Conservation (phyloP, 2,797 vertebrate genomes). For the Alectoris magna region DNA sequence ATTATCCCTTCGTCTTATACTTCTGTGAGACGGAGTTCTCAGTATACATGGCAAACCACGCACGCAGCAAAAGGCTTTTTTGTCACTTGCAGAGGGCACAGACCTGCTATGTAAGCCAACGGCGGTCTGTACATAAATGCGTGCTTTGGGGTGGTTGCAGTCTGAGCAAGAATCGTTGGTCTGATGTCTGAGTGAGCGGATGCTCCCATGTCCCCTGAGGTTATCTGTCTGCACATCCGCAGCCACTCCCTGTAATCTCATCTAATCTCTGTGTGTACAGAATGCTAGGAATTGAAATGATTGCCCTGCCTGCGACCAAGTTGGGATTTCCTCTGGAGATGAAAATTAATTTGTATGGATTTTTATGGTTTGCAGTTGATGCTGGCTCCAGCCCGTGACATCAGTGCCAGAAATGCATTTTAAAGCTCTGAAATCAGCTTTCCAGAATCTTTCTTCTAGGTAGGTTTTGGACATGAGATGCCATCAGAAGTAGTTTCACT, state of each 20-base stretch:
- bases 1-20: neutral
- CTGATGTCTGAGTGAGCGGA: neutral
- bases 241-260: constrained; percentile 25
- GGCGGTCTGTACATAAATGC: neutral
- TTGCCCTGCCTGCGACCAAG: constrained; percentile 10
- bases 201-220: neutral
- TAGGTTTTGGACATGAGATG: neutral
- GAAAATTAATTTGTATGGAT: constrained; percentile 39
- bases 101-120: neutral
- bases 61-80: neutral
- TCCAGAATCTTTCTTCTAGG: neutral
- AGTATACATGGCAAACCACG: neutral
- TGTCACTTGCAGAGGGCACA: neutral
- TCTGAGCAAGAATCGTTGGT: neutral
- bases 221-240: neutral
- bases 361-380: constrained; percentile 28
- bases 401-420: neutral
- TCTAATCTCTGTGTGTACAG: constrained; percentile 8
- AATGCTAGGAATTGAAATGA: constrained; percentile 12
- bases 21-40: neutral
- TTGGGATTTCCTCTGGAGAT: constrained; percentile 43
- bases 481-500: neutral
- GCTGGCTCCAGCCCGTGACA: neutral
- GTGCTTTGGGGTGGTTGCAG: neutral
- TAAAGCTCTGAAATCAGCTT: neutral